Base-by-base conservation (phyloP, 2,888 invertebrate genomes). In the Holacanthella duospinosa region DNA sequence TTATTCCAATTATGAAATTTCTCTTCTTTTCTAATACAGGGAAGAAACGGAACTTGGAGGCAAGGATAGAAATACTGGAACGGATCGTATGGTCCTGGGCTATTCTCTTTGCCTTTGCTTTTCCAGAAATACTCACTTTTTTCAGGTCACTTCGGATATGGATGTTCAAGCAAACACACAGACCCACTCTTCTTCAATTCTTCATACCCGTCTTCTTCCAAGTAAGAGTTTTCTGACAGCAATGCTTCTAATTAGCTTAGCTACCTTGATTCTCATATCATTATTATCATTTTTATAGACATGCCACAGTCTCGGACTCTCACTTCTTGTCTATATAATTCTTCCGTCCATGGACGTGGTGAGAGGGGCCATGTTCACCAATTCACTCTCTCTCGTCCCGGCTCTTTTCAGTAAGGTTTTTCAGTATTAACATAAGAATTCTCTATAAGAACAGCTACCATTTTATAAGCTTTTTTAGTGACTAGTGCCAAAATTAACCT, bases 1-100 rank as follows among this genome's bases (percentile, higher is more conserved):
- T n/a, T n/a, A 48, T 48, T 48, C 19, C 6, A 9, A 48, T 36
- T 36, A 36, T 6, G 36, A 6, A 48, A 48, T 21, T n/a, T 9
- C 21, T 21, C 48, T 4, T 21, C 48, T 4, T 48, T 21, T 9
- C 4, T 48, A 48, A 48, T 21, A 4, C 21, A 48, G 48, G 48
- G 4, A 55, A 26, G 9, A 55, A 9, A 6, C 6, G 21, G 3
- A 55, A 55, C 27, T 92, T 88, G 77, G 81, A 87, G 74, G 89
- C 88, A 9, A 84, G 83, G 71, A 79, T 93, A 70, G 89, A 92
- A 28, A 86, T 88, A 72, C 86, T 86, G 73, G 92, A 93, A 78
- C 83, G 90, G 60, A 86, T 92, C 68, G 89, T 87, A 57, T 93
- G 93, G 93, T 88, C 91, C 78, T 94, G 93, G 93, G 89, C 89